Evolutionary conservation across 1,140 invertebrate species (phyloP).

Genomic region (Ceratoteleas bidentatus): DNA sequence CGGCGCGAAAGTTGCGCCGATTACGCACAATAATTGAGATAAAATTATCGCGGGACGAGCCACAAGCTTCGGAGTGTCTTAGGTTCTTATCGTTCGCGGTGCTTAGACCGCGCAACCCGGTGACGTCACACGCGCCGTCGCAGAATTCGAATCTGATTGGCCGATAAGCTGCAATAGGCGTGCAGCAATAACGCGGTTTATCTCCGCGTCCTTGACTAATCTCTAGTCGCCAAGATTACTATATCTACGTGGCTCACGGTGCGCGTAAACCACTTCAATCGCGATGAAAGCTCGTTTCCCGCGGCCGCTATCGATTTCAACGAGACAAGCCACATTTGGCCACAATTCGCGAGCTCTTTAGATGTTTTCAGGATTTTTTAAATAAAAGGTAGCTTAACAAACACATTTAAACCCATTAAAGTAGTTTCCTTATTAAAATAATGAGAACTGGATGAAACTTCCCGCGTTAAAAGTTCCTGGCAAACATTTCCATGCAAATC

Average conservation of each 20-base stretch:
- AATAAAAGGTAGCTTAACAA: too few species aligned
- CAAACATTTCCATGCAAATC: too few species aligned
- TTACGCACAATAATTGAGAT: conserved; percentile 31
- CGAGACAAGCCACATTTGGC: too few species aligned
- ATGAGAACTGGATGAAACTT: too few species aligned
- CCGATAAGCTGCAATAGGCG: conserved; percentile 62
- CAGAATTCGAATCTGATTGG: conserved; percentile 57
- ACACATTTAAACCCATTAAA: too few species aligned
- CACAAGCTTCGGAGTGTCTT: conserved; percentile 47
- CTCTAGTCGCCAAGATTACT: conserved; percentile 76
- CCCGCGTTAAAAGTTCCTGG: too few species aligned
- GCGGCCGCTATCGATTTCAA: conserved; percentile 3
- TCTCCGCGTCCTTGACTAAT: conserved; percentile 81
- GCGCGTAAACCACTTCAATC: conserved; percentile 38
- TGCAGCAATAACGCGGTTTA: conserved; percentile 74
- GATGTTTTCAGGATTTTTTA: too few species aligned
- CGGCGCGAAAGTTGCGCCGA: conserved; percentile 19
- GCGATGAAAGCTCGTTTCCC: conserved; percentile 29
- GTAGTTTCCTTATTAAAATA: too few species aligned
- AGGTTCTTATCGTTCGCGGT: conserved; percentile 56
- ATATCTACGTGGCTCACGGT: conserved; percentile 68
- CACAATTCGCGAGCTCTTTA: too few species aligned
- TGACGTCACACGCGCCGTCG: conserved; percentile 56
- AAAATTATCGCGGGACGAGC: conserved; percentile 39
- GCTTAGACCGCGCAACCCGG: conserved; percentile 44